Base-by-base conservation (phyloP, 2,113 vertebrate species). In the Onychostruthus taczanowskii region DNA sequence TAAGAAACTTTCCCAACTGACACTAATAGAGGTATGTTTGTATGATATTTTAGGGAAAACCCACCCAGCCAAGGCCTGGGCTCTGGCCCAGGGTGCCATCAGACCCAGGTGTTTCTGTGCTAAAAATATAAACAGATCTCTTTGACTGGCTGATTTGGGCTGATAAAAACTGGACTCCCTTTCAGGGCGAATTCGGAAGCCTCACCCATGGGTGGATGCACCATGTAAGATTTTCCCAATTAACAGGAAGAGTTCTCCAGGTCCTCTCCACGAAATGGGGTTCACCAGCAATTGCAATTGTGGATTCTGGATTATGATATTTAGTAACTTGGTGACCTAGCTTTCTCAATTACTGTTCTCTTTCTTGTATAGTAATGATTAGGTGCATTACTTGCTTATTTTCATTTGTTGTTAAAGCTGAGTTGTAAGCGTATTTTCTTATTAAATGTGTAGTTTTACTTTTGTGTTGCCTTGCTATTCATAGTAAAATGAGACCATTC, bases 121-220 rank as follows among this genome's bases (percentile, higher is more conserved):
- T 49, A 75, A 41, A 66, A 49, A 16, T n/a, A 39, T 7, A 24
- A 47, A n/a, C 5, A 49, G n/a, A 16, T 30, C 20, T 26, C 31
- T 72, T 62, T 52, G 15, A 20, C 70, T 58, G 15, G 35, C 70
- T 49, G 50, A 75, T 66, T 35, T 41, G 43, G 61, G 13, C 13
- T 11, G 13, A 21, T 53, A 21, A n/a, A 47, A 66, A 11, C n/a
- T 41, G 43, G 50, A 20, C 19, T 56, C 23, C 19, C 12, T 75
- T 16, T 56, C 61, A 66, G 50, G 23, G 16, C 0, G 0, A 55
- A 64, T 55, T n/a, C 1, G 2, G 41, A 74, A 73, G 53, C 15
- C 15, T 39, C 49, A 47, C 18, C 49, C 27, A 12, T 2, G 23
- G 7, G 23, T 64, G 50, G 28, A 66, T 28, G 16, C 12, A 47